Conservation (phyloP, 2,888 invertebrate genomes). For the Byasa hedistus region DNA sequence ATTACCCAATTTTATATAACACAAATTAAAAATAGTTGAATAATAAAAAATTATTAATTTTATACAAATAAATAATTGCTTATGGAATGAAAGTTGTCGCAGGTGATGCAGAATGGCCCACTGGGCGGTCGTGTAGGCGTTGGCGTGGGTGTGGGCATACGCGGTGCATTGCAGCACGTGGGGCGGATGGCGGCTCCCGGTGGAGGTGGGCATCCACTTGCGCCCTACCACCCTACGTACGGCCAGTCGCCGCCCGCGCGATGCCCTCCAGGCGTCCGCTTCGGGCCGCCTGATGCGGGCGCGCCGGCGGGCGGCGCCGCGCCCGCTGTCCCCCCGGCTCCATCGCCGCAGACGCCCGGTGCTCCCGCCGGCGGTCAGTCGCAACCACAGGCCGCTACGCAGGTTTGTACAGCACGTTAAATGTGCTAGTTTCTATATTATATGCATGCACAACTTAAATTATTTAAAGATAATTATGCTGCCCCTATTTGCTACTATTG, state of each 20-base stretch:
- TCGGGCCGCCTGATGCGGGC: slow-evolving; percentile 72
- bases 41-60: neutral
- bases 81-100: slow-evolving; percentile 36
- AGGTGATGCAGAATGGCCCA: slow-evolving; percentile 89
- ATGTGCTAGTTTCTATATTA: too few species aligned
- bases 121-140: slow-evolving; percentile 80
- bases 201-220: slow-evolving; percentile 77
- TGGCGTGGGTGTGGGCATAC: slow-evolving; percentile 58
- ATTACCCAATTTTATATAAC: neutral
- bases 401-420: slow-evolving; percentile 35
- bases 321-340: slow-evolving; percentile 88
- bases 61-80: neutral
- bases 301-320: slow-evolving; percentile 82
- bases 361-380: slow-evolving; percentile 83
- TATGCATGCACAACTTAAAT: too few species aligned
- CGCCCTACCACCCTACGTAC: slow-evolving; percentile 81
- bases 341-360: slow-evolving; percentile 88
- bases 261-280: slow-evolving; percentile 51
- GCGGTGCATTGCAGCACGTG: slow-evolving; percentile 80
- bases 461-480: too few species aligned
- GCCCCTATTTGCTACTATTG: too few species aligned
- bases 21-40: neutral
- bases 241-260: slow-evolving; percentile 67
- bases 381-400: slow-evolving; percentile 71
- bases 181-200: slow-evolving; percentile 69